Evolutionary conservation across 2,113 vertebrate genomes (phyloP).

Genomic region (Panurus biarmicus): DNA sequence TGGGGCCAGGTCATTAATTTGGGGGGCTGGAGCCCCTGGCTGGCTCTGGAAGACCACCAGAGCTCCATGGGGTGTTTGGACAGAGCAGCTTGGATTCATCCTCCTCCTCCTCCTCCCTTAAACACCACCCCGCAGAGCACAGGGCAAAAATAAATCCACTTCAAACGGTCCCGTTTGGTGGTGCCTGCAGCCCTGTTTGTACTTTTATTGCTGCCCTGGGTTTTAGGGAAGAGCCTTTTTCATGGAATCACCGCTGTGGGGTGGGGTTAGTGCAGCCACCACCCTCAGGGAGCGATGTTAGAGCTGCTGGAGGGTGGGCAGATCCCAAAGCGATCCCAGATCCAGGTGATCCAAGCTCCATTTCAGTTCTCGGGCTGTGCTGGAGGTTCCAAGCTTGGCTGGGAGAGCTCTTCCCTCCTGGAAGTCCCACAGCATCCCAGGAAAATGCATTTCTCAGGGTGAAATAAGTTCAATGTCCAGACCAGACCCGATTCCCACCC

Average conservation of each 20-base stretch:
- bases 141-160: constrained; percentile 8
- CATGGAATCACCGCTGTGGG: neutral
- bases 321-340: neutral
- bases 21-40: neutral
- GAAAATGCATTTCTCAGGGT: neutral
- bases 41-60: constrained; percentile 10
- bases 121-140: neutral
- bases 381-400: neutral
- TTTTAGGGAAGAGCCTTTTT: neutral
- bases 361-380: neutral
- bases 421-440: neutral
- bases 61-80: neutral
- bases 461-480: neutral
- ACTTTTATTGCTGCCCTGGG: neutral
- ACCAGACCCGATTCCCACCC: fast-evolving
- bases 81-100: neutral
- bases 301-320: neutral
- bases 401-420: neutral
- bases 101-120: constrained; percentile 4
- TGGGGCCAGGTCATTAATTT: neutral
- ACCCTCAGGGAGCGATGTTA: neutral
- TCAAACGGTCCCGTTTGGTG: neutral
- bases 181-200: neutral
- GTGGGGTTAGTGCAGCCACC: neutral
- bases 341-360: neutral